Conservation (phyloP, 1,140 invertebrate species). For the Psilanteris sp. region DNA sequence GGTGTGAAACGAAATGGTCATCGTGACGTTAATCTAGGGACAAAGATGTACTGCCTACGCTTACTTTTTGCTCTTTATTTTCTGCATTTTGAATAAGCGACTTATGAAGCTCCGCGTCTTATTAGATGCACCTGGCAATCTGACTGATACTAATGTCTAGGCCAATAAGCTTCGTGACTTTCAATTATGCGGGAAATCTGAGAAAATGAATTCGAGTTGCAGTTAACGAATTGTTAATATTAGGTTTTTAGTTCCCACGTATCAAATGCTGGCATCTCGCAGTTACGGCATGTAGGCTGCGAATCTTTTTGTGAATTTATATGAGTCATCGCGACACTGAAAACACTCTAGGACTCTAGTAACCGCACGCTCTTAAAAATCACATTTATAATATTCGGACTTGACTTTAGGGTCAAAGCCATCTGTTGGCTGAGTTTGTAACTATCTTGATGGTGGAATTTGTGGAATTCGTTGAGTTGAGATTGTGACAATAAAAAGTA, state of each 20-base stretch:
- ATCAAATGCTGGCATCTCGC: background rate
- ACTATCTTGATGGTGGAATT: no score
- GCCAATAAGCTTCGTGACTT: slow-evolving; percentile 58
- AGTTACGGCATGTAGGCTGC: background rate
- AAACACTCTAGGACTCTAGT: no score
- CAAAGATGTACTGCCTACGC: slow-evolving; percentile 54
- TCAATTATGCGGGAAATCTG: slow-evolving; percentile 48
- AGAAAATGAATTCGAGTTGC: slow-evolving; percentile 25
- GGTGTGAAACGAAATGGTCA: slow-evolving; percentile 56
- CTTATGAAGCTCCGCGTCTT: slow-evolving; percentile 40
- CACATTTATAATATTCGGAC: no score
- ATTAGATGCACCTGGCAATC: slow-evolving; percentile 55
- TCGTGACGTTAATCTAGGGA: slow-evolving; percentile 61
- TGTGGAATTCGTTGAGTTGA: no score
- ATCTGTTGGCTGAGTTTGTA: no score
- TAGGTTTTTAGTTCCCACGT: slow-evolving; percentile 23
- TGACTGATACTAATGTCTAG: slow-evolving; percentile 56
- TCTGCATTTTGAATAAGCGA: slow-evolving; percentile 52
- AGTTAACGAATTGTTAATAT: slow-evolving; percentile 40
- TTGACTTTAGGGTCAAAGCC: no score
- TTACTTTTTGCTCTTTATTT: slow-evolving; percentile 52
- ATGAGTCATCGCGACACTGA: no score
- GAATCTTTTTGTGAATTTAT: no score
- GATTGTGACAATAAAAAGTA: no score
- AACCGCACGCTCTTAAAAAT: no score